Conservation (phyloP, 2,888 invertebrate genomes). For the Cephonodes hylas region DNA sequence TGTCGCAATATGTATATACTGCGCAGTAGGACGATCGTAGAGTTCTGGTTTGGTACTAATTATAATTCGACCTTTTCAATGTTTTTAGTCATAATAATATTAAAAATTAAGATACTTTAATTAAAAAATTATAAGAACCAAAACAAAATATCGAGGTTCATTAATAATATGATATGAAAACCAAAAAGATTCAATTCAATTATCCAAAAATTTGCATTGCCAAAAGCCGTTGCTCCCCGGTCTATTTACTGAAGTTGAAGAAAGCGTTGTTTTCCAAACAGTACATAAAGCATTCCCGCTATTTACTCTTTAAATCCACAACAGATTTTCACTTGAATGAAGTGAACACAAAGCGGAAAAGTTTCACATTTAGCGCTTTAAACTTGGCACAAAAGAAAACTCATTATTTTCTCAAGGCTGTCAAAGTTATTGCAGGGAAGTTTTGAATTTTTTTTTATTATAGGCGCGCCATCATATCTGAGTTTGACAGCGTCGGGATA, state of each 20-base stretch:
- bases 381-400: slow-evolving; percentile 7
- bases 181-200: not conserved
- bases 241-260: not conserved
- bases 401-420: slow-evolving; percentile 4
- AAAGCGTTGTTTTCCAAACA: not conserved
- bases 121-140: too few relatives aligned
- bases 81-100: not conserved
- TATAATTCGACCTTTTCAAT: not conserved
- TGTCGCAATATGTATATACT: not conserved
- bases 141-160: too few relatives aligned
- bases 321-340: slow-evolving; percentile 3
- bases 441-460: not conserved
- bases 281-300: not conserved
- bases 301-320: not conserved
- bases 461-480: slow-evolving; percentile 5
- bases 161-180: too few relatives aligned
- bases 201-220: too few relatives aligned
- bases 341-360: slow-evolving; percentile 6
- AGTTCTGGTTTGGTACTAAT: not conserved
- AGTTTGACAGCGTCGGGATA: slow-evolving; percentile 9
- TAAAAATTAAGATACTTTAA: too few relatives aligned
- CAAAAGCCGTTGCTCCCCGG: not conserved
- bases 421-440: slow-evolving; percentile 1
- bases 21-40: not conserved
- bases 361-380: slow-evolving; percentile 10